Evolutionary conservation across 2,797 vertebrate species (phyloP), one percentile per base, ranked within the genome.

Genomic region (Myotis vivesi): DNA sequence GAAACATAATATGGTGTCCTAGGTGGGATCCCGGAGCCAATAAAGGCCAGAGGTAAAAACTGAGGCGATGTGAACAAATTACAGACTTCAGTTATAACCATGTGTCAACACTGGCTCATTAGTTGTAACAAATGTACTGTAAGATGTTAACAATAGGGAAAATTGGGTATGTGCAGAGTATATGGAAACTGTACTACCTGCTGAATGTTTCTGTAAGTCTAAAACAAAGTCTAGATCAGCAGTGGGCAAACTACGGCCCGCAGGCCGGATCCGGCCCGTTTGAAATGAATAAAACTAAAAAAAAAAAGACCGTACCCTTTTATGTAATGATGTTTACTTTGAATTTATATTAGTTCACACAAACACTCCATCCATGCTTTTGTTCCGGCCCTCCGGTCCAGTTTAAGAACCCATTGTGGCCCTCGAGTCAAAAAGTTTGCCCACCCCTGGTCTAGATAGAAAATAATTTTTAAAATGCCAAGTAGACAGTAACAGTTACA

Each of bases 171-270:
- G 53, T 10, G 7, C 44, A 66, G 44, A 0, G 6, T 38, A 33
- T 2, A 16, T 62, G 49, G 49, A 49, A 88, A 94, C 55, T 28
- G 16, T 53, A 76, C 38, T 41, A 83, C 22, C 44, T 73, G 25
- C 36, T 17, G 9, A 79, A 73, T 84, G 84, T 79, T 83, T 57
- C 66, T 84, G 1, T 79, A 83, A 84, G 57, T 88, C n/a, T 72
- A 72, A 91, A 82, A 66, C 36, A 36, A 64, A 90, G 36, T 64
- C 53, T 46, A 83, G n/a, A n/a, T n/a, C n/a, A n/a, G n/a, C n/a
- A n/a, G n/a, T n/a, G n/a, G n/a, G n/a, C n/a, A n/a, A n/a, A n/a
- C n/a, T n/a, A n/a, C n/a, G n/a, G n/a, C n/a, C n/a, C n/a, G n/a
- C n/a, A n/a, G n/a, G n/a, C n/a, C n/a, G n/a, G n/a, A n/a, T n/a